Percentiles rank a stretch among this genome's conserved stretches.
These are phyloP conservation scores for Ecdyonurus torrentis DNA, from an alignment of 2,888 invertebrate species.

Conservation along the genomic window DNA sequence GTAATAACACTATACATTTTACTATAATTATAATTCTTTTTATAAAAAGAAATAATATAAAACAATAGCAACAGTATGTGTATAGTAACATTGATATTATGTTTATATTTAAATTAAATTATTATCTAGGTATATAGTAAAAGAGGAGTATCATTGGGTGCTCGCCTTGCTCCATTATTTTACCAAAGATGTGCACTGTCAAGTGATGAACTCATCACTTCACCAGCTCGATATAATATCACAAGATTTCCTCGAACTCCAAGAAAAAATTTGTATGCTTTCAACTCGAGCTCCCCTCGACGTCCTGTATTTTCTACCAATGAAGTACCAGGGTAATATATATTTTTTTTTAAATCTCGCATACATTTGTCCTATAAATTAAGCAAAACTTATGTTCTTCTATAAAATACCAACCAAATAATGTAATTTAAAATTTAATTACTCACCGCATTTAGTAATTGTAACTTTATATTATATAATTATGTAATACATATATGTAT, in stretches of 20 bases:
- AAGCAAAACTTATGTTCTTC: neutral
- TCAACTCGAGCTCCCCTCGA: neutral
- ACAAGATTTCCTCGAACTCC: neutral
- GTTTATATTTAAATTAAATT: too few species aligned
- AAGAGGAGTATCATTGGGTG: neutral
- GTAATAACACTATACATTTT: too few species aligned
- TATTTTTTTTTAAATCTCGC: neutral
- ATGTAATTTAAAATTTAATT: too few species aligned
- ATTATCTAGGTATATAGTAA: too few species aligned
- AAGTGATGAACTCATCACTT: neutral
- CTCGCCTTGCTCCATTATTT: neutral
- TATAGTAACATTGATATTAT: too few species aligned
- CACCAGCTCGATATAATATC: neutral
- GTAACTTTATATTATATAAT: too few species aligned
- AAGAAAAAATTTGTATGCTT: neutral
- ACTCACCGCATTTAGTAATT: too few species aligned
- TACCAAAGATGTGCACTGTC: neutral
- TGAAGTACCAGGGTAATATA: neutral
- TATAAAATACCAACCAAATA: too few species aligned
- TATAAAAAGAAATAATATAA: too few species aligned
- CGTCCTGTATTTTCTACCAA: neutral
- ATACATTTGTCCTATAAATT: neutral
- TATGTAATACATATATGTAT: too few species aligned
- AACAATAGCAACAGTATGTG: too few species aligned
- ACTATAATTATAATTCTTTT: too few species aligned